Evolutionary conservation across 2,888 invertebrate species (phyloP).

Genomic region (Lampropteryx suffumata): DNA sequence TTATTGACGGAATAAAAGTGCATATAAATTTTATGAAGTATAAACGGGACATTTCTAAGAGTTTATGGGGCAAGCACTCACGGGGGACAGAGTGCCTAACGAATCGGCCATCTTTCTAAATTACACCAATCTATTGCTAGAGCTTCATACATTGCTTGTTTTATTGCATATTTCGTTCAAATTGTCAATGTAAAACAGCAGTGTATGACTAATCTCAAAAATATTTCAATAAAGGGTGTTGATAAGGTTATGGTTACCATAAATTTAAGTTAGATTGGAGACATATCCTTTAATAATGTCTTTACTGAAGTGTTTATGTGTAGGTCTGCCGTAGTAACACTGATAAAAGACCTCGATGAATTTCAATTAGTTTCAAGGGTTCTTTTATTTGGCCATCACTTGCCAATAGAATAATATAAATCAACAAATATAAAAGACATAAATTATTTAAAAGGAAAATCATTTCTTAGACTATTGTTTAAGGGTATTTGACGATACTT

Average conservation of each 20-base stretch:
- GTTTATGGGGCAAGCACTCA: slow-evolving; percentile 69
- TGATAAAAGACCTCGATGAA: slow-evolving; percentile 10
- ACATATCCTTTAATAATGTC: slow-evolving; percentile 73
- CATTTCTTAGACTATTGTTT: too few relatives aligned
- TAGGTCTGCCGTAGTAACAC: slow-evolving; percentile 13
- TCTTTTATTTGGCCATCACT: not conserved
- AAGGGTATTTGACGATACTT: too few relatives aligned
- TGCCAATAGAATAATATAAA: not conserved
- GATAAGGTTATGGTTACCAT: slow-evolving; percentile 66
- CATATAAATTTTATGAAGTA: slow-evolving; percentile 81
- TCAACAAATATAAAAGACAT: too few relatives aligned
- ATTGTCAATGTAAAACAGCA: slow-evolving; percentile 21
- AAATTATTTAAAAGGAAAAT: too few relatives aligned
- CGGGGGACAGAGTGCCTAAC: slow-evolving; percentile 53
- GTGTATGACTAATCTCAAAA: slow-evolving; percentile 6
- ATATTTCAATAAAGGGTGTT: slow-evolving; percentile 35
- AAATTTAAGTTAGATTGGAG: slow-evolving; percentile 76
- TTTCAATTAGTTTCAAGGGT: not conserved
- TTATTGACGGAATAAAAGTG: slow-evolving; percentile 77
- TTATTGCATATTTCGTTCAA: not conserved
- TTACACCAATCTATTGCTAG: slow-evolving; percentile 19
- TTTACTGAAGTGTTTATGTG: slow-evolving; percentile 77
- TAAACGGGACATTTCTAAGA: slow-evolving; percentile 71
- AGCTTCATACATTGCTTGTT: slow-evolving; percentile 20
- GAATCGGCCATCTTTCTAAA: slow-evolving; percentile 29